Base-by-base conservation (phyloP, 2,797 vertebrate species). In the Tarsius wallacei region DNA sequence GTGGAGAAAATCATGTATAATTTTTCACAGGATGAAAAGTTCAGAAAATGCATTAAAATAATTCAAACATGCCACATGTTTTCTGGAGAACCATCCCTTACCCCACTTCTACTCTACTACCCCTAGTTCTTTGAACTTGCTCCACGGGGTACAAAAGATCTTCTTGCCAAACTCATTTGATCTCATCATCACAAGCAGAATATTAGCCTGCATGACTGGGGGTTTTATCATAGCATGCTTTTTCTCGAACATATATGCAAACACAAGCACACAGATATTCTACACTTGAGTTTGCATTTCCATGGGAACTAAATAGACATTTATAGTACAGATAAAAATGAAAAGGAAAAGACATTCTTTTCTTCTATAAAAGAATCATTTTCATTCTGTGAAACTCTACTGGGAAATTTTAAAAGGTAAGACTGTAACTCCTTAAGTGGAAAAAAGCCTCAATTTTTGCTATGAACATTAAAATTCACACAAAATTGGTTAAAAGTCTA, bases 361-460 rank as follows among this genome's bases (percentile, higher is more conserved):
- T 13, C 47, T 76, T 90, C 64, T 97, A 91, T 93, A 84, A 98
- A 95, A 94, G 87, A 97, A 90, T 96, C 81, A 71, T 87, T 96
- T 94, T 97, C 85, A 90, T 96, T 97, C 93, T 93, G 55, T 96
- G 68, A 91, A 96, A 96, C 36, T 96, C 89, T 97, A 93, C 51
- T 97, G 97, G 97, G 93, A 97, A 96, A 97, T 49, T 97, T 95
- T 96, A 70, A 91, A 96, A 97, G 59, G 89, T 94, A 95, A 93
- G 17, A 96, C 33, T 80, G 4, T 78, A 82, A 90, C n/a, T 86
- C 33, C 63, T 94, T 93, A 95, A 97, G 87, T 94, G 89, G 91
- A 96, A 66, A 97, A 96, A 96, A 91, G 28, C 49, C 82, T 89
- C 22, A 9, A 0, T 53, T 93, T 92, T 97, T 96, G 73, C 55